Evolutionary conservation across 2,888 invertebrate genomes (phyloP).

Genomic region (Thalpophila matura): DNA sequence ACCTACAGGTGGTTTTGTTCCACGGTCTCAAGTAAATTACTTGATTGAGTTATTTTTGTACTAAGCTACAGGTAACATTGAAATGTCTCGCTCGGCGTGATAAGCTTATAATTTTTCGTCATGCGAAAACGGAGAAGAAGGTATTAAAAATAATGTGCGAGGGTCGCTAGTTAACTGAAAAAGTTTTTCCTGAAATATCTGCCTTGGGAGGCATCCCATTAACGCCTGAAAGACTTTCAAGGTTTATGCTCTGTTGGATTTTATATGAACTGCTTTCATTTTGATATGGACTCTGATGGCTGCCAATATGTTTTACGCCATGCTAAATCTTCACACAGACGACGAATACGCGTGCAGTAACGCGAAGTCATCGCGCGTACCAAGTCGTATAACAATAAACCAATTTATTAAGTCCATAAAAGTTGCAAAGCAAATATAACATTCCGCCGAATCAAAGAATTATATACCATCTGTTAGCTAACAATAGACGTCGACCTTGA

Average conservation of each 20-base stretch:
- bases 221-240: slow-evolving; percentile 63
- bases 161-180: slow-evolving; percentile 56
- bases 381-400: slow-evolving; percentile 48
- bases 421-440: slow-evolving; percentile 70
- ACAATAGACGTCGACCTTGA: slow-evolving; percentile 88
- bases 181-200: slow-evolving; percentile 62
- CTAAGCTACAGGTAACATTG: slow-evolving; percentile 43
- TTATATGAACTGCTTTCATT: slow-evolving; percentile 53
- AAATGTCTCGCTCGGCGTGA: slow-evolving; percentile 23
- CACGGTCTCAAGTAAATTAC: slow-evolving; percentile 56
- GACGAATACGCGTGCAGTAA: not conserved
- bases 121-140: slow-evolving; percentile 41
- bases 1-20: slow-evolving; percentile 73
- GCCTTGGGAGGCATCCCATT: slow-evolving; percentile 67
- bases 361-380: slow-evolving; percentile 4
- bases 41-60: slow-evolving; percentile 55
- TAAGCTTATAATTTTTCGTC: slow-evolving; percentile 40
- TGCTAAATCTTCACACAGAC: slow-evolving; percentile 2
- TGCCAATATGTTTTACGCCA: slow-evolving; percentile 32
- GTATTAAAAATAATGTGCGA: slow-evolving; percentile 62
- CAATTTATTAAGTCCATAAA: slow-evolving; percentile 61
- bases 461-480: slow-evolving; percentile 85
- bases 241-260: slow-evolving; percentile 59
- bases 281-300: slow-evolving; percentile 38
- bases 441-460: slow-evolving; percentile 75